Conservation (phyloP, 2,888 invertebrate genomes). For the Caenorhabditis japonica region DNA sequence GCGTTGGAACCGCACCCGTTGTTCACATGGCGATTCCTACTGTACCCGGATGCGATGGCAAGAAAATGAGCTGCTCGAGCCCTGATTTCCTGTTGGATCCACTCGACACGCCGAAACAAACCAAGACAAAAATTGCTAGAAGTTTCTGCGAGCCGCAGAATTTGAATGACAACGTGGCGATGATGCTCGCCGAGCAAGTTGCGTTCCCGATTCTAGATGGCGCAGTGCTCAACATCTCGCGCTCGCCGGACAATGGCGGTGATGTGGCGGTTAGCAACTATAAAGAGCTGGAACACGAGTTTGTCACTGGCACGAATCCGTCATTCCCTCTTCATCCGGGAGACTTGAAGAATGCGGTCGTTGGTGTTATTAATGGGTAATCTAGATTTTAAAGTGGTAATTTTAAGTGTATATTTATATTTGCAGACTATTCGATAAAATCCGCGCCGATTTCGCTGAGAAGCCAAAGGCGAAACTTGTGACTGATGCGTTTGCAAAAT, state of each 20-base stretch:
- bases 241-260: slow-evolving; percentile 85
- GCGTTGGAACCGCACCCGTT: slow-evolving; percentile 52
- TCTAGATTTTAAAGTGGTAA: neutral
- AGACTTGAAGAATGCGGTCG: slow-evolving; percentile 90
- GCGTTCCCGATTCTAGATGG: slow-evolving; percentile 66
- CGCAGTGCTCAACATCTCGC: slow-evolving; percentile 58
- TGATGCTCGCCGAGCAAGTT: slow-evolving; percentile 65
- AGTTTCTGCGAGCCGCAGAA: slow-evolving; percentile 76
- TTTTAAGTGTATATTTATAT: neutral
- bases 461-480: slow-evolving; percentile 56
- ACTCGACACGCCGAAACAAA: slow-evolving; percentile 72
- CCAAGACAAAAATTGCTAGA: slow-evolving; percentile 69
- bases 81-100: slow-evolving; percentile 71
- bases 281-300: slow-evolving; percentile 86
- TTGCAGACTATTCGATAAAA: slow-evolving; percentile 60
- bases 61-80: slow-evolving; percentile 64
- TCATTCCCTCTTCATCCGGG: slow-evolving; percentile 86
- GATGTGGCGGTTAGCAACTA: slow-evolving; percentile 84
- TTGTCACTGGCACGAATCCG: slow-evolving; percentile 81
- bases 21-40: slow-evolving; percentile 54
- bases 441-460: slow-evolving; percentile 56
- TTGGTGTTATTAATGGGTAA: slow-evolving; percentile 85
- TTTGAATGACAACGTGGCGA: slow-evolving; percentile 69
- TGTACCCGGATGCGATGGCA: slow-evolving; percentile 66
- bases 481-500: slow-evolving; percentile 60